Evolutionary conservation across 2,113 vertebrate genomes (phyloP), one percentile per base, ranked within the genome.

Genomic region (Gobio gobio): DNA sequence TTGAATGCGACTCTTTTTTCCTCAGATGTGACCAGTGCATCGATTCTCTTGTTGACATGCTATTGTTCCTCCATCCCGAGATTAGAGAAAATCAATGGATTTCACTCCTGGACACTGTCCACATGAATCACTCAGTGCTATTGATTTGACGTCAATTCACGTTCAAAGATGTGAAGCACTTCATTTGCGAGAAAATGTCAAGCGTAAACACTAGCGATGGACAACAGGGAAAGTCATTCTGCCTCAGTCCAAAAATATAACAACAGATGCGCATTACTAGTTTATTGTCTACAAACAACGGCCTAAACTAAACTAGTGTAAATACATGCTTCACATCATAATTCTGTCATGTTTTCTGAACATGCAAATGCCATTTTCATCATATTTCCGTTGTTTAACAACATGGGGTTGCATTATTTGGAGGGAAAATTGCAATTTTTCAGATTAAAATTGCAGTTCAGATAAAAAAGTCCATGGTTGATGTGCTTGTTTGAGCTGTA

Each of bases 1-100:
- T 83, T 90, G 61, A 90, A 89, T 64, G 43, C 51, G 40, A 75
- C 49, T 78, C 49, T 40, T 81, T 85, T 88, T 83, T 82, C 86
- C 77, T 68, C 22, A 45, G 26, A 58, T 66, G 12, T 68, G 81
- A 86, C 26, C 78, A 84, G 83, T 64, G 43, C 77, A 86, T 80
- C 89, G 87, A 91, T 88, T 85, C 10, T 83, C 16, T 78, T 40
- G 68, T 79, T 51, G 18, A 63, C 73, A 26, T 33, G 63, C 84
- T 80, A 73, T 85, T 85, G 79, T 85, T 76, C 47, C 51, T 59
- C 36, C 43, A 51, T 54, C 36, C 51, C 54, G 20, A 68, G 75
- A 51, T 74, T 36, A 83, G 36, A 43, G 18, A 77, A 56, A 85
- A 87, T 77, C 59, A 40, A 85, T 87, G 18, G 56, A 40, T 81